Base-by-base conservation (phyloP, 2,113 vertebrate species). In the Jacana jacana region DNA sequence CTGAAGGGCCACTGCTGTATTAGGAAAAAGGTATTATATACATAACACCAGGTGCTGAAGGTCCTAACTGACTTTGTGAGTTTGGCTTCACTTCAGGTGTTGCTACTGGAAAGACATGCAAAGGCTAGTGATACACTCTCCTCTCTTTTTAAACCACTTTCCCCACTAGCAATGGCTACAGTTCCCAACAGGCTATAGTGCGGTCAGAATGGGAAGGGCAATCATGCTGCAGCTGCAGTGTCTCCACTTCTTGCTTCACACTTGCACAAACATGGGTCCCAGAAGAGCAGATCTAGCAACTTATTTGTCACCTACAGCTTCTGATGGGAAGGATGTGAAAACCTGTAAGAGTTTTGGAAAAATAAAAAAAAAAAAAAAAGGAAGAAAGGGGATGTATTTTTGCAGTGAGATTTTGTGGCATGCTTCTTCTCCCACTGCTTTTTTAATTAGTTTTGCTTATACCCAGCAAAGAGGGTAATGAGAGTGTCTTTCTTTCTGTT, bases 371-470 rank as follows among this genome's bases (percentile, higher is more conserved):
- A 42, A 42, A 42, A 57, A 69, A 65, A 70, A 28, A 37, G 64
- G 10, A 80, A 68, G 39, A 55, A 91, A 71, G 33, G 6, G 11
- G 11, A 2, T 5, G 30, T 31, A 13, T 3, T 73, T 77, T 48
- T 66, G 46, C 37, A 76, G 17, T 2, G 6, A 46, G 27, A 44
- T 85, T 81, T 91, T 82, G 57, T 89, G 54, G 60, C n/a, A 46
- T 3, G 2, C 19, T 42, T 3, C 28, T 66, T 79, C 33, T 87
- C 70, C 83, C 0, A 22, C 81, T 95, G 84, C 15, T 92, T 92
- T 92, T 52, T 44, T 15, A 91, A 89, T 86, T 89, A 95, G 39
- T 83, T 96, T 91, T 81, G 11, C 75, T 86, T 86, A 58, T 83
- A 46, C 75, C 51, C 82, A 80, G 66, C 89, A 77, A 85, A 49